Base-by-base conservation (phyloP, 2,888 invertebrate genomes). In the Malthinus flaveolus region DNA sequence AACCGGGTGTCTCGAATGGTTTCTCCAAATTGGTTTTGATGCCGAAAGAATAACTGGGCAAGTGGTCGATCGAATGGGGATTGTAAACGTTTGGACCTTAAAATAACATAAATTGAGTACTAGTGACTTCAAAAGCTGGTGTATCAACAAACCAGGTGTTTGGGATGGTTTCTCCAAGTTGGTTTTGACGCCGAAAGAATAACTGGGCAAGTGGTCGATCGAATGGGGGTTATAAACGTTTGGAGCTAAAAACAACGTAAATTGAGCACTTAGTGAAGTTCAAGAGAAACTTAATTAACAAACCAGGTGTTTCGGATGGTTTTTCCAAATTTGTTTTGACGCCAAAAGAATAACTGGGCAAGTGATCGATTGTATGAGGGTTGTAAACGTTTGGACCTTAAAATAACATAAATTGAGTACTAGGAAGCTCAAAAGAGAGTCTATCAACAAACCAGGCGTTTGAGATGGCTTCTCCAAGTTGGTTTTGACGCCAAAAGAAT, bases 361-460 rank as follows among this genome's bases (percentile, higher is more conserved):
- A 83, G 63, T 81, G 82, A 66, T 84, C 85, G 65, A 87, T 84
- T 65, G 86, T 87, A 70, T 86, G 85, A 5, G 90, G 86, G 73
- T 89, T 85, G 75, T 92, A 93, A 76, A 90, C 89, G 33, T 91
- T 91, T 1, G 93, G 93, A 9, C 91, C 91, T 6, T 91, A 92
- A 83, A 23, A 23, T 23, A 3, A 49, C 10, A n/a, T 36, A 36
- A 10, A 2, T 36, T 9, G n/a, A 23, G 23, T 36, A 1, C 1
- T n/a, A n/a, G 10, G 12, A 36, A 36, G 6, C 10, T 36, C 6
- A 36, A 36, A 36, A 1, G 1, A 13, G 3, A 39, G 23, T 23
- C 23, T 12, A 39, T 15, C 39, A 39, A 62, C 66, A 64, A 71
- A 83, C 84, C 84, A 71, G 84, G 83, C 44, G 83, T 83, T 54